Evolutionary conservation across 1,140 invertebrate genomes (phyloP), one percentile per base, ranked within the genome.

Genomic region (Polypedilum pembai): DNA sequence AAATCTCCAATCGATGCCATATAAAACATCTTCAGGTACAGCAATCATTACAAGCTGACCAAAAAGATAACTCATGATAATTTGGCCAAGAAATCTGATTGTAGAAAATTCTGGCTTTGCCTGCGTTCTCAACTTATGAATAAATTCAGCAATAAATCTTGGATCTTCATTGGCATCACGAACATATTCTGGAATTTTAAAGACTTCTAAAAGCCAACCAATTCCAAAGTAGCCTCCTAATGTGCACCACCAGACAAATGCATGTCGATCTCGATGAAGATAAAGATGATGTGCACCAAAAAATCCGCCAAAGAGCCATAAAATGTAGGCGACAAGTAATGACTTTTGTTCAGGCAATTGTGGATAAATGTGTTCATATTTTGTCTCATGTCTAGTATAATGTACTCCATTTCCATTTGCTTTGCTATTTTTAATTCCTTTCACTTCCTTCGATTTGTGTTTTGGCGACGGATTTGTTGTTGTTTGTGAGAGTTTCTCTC

Each of bases 231-330:
- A 94, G 3, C 94, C 95, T 15, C 94, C 95, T 8, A 94, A 83
- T 0, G 93, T 93, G 73, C 88, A 89, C 85, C 91, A 92, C 88
- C 92, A 95, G 0, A 96, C 84, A 79, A 98, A 92, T 0, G 92
- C 95, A 79, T 98, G 95, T n/a, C 88, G 85, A 81, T 97, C 94
- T 74, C 95, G 83, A 69, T 88, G 87, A 66, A 98, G 83, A 81
- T 98, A 98, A 78, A 97, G 87, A 80, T 97, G 94, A 84, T 98
- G 96, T 1, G 94, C 81, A 0, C 95, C 95, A 76, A 94, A 90
- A 77, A 92, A 83, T 8, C 95, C 95, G 41, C 93, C 93, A 76
- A 94, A 85, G 0, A 95, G 78, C 95, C 95, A 97, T 17, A 93
- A 83, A 17, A 96, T 65, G 81, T 95, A 96, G 0, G 94, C 87